These are phyloP conservation scores for Protobothrops mucrosquamatus DNA, from an alignment of 2,113 vertebrate genomes.

Conservation along the genomic window DNA sequence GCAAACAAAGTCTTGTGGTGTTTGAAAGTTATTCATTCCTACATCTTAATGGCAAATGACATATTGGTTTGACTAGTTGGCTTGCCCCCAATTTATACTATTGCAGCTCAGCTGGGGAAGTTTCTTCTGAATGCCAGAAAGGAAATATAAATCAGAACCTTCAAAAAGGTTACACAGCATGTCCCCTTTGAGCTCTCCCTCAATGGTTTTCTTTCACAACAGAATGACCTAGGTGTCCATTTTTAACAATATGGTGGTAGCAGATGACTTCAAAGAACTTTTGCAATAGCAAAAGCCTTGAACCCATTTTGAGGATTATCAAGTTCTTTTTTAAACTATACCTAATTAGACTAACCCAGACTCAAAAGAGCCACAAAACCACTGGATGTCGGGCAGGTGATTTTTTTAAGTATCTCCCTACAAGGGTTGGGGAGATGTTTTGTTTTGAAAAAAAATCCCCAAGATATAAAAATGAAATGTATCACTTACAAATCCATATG, in stretches of 20 bases:
- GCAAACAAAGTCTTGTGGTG: neutral
- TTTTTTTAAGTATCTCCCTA: neutral
- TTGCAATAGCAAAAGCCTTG: neutral
- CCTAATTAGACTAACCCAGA: neutral
- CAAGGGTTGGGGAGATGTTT: neutral
- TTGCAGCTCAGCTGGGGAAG: neutral
- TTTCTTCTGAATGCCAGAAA: neutral
- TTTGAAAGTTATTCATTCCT: neutral
- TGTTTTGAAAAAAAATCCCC: neutral
- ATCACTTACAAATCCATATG: neutral
- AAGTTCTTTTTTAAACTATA: neutral
- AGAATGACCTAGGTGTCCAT: neutral
- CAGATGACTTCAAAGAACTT: neutral
- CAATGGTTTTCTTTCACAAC: neutral
- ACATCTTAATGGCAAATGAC: neutral
- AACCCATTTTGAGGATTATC: neutral
- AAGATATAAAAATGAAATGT: neutral
- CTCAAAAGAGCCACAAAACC: neutral
- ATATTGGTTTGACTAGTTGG: slow-evolving; percentile 12
- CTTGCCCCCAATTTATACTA: neutral
- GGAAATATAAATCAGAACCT: neutral
- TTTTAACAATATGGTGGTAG: neutral
- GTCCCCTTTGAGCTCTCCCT: neutral
- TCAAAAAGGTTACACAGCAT: neutral
- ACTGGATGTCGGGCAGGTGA: neutral